Evolutionary conservation across 2,113 vertebrate species (phyloP), one percentile per base, ranked within the genome.

Genomic region (Proteles cristata): DNA sequence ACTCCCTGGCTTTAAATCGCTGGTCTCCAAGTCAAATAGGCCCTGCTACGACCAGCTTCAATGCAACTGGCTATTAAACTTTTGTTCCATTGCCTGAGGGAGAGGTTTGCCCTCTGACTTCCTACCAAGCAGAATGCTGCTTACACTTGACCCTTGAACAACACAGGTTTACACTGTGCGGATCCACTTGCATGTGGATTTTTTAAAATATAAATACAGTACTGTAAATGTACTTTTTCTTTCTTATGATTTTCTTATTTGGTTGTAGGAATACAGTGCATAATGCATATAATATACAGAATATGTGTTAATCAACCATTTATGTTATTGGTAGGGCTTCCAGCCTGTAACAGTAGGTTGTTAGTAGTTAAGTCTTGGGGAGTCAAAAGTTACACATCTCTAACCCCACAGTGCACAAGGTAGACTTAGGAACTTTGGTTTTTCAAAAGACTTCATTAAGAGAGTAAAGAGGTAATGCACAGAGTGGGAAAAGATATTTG

Each of bases 101-200:
- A 90, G 58, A 74, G 48, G 77, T 83, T 93, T 97, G 88, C 71
- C 31, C 55, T 92, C 43, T n/a, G 45, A 81, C 33, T 89, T 83
- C 4, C 48, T 71, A 89, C 90, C 55, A 92, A 76, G 55, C 23
- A 85, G 45, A 93, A 90, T 16, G 3, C 3, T 85, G 66, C 83
- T 93, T 66, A 17, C 43, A 77, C 7, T 28, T 77, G 74, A 77
- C 15, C 74, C 74, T 77, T 77, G 74, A 77, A 48, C 14, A 45
- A 77, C 43, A 77, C 28, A 5, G 26, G 26, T 31, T 77, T 48
- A 77, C 74, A 31, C 26, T 17, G 1, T 48, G 21, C 43, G 4
- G 43, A 48, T 77, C 7, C 43, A 77, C 43, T 48, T 48, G 28
- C 14, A 9, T 31, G 74, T 76, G 74, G 14, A 28, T 48, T 76